Conservation (phyloP, 1,140 invertebrate species). For the Drosophila sucinea region DNA sequence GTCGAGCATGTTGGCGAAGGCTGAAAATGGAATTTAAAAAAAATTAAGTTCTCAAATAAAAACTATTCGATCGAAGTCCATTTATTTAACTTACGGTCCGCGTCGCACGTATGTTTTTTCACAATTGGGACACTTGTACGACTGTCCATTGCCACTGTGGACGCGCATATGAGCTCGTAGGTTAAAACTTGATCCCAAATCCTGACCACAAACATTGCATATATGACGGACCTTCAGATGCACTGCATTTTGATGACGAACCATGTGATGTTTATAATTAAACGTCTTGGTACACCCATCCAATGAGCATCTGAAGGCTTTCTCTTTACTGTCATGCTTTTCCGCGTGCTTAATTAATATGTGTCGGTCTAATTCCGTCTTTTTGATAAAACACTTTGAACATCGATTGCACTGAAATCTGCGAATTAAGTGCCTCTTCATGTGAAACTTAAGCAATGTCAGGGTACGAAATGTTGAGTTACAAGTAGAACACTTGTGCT, state of each 20-base stretch:
- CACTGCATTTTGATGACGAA: slow-evolving; percentile 64
- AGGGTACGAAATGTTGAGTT: slow-evolving; percentile 55
- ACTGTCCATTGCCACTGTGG: slow-evolving; percentile 32
- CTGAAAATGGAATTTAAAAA: slow-evolving; percentile 23
- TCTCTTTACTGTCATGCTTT: slow-evolving; percentile 8
- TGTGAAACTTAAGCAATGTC: slow-evolving; percentile 65
- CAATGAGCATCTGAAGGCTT: slow-evolving; percentile 43
- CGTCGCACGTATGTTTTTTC: slow-evolving; percentile 51
- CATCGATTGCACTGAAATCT: slow-evolving; percentile 54
- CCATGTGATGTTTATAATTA: slow-evolving; percentile 67
- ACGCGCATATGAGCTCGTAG: slow-evolving; percentile 48
- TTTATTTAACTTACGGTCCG: slow-evolving; percentile 48
- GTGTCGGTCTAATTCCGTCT: slow-evolving; percentile 50
- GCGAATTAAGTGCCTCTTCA: slow-evolving; percentile 55
- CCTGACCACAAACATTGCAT: slow-evolving; percentile 53
- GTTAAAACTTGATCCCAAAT: slow-evolving; percentile 37
- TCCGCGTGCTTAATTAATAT: slow-evolving; percentile 34
- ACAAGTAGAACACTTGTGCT: slow-evolving; percentile 60
- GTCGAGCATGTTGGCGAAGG: slow-evolving; percentile 48
- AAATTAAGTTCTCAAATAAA: not conserved
- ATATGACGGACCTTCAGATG: slow-evolving; percentile 44
- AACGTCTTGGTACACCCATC: slow-evolving; percentile 64
- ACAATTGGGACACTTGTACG: slow-evolving; percentile 65
- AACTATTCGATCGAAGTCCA: not conserved
- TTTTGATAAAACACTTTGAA: slow-evolving; percentile 41